A percentile compares a stretch with the other conserved stretches of the same genome.
These are phyloP conservation scores for Drosophila phalerata DNA, from an alignment of 2,888 invertebrate species.

Conservation along the genomic window DNA sequence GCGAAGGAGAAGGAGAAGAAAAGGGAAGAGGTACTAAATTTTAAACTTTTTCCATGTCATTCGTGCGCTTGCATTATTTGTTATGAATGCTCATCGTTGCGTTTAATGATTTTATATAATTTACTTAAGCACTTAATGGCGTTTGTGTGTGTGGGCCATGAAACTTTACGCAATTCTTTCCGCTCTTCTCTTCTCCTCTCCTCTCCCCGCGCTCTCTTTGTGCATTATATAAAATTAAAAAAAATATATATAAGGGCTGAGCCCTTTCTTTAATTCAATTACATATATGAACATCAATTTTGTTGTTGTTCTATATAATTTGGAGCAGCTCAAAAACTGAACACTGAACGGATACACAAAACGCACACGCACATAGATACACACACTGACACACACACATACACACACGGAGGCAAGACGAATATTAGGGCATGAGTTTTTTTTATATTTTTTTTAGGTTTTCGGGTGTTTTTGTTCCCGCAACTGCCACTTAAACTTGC, in stretches of 20 bases:
- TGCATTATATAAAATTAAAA: conserved; percentile 55
- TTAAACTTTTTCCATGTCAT: background rate
- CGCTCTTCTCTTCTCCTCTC: conserved; percentile 11
- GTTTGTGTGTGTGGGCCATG: conserved; percentile 47
- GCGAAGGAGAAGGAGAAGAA: background rate
- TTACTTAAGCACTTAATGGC: conserved; percentile 70
- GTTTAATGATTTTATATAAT: conserved; percentile 73
- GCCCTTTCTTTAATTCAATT: conserved; percentile 70
- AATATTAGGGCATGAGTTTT: conserved; percentile 21
- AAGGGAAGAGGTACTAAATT: background rate
- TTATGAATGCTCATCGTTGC: conserved; percentile 48
- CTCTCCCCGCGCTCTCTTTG: conserved; percentile 8
- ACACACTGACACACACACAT: conserved; percentile 23
- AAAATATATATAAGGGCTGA: conserved; percentile 22
- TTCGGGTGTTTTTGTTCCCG: conserved; percentile 18
- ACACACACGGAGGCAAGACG: conserved; percentile 13
- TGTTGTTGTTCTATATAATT: conserved; percentile 52
- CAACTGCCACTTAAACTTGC: conserved; percentile 74
- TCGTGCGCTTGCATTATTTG: conserved; percentile 13
- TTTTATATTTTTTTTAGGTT: conserved; percentile 27
- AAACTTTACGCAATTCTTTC: conserved; percentile 71
- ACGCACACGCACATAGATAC: conserved; percentile 56
- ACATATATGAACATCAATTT: conserved; percentile 51
- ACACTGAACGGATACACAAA: conserved; percentile 70
- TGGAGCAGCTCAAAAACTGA: conserved; percentile 58